Percentiles rank a stretch among this genome's conserved stretches.
These are phyloP conservation scores for Sebastes itinus DNA, from an alignment of 2,797 vertebrate species.

Conservation along the genomic window DNA sequence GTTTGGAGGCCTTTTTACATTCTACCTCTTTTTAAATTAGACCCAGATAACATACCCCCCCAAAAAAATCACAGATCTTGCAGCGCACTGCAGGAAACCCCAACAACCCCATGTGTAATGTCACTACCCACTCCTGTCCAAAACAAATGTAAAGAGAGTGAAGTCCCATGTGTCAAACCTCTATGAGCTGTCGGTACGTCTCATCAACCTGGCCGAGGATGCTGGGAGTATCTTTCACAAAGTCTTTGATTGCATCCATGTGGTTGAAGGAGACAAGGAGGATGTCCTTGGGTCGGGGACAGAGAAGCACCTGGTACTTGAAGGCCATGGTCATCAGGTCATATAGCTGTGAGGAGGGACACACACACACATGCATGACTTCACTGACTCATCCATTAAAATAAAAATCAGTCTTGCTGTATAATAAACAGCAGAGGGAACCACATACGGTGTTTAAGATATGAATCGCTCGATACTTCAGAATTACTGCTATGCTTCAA, in stretches of 20 bases:
- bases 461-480: background rate
- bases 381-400: background rate
- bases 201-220: slow-evolving; percentile 94
- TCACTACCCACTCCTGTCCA: fast-evolving
- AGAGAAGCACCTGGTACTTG: slow-evolving; percentile 97
- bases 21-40: background rate
- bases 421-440: slow-evolving; percentile 70
- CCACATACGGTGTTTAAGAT: slow-evolving; percentile 11
- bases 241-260: slow-evolving; percentile 96
- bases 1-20: background rate
- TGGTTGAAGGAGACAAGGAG: slow-evolving; percentile 97
- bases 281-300: slow-evolving; percentile 92
- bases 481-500: background rate
- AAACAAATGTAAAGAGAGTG: fast-evolving
- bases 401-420: background rate
- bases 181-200: slow-evolving; percentile 89
- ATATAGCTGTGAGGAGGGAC: slow-evolving; percentile 86
- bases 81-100: background rate
- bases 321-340: slow-evolving; percentile 99
- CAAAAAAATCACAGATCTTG: background rate
- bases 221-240: slow-evolving; percentile 89
- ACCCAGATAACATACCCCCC: background rate
- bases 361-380: slow-evolving; percentile 30
- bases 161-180: slow-evolving; percentile 76
- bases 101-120: background rate